phyloP scores from a whole-genome alignment of 2,888 invertebrate genomes.

The Taphrorychus bicolor region DNA sequence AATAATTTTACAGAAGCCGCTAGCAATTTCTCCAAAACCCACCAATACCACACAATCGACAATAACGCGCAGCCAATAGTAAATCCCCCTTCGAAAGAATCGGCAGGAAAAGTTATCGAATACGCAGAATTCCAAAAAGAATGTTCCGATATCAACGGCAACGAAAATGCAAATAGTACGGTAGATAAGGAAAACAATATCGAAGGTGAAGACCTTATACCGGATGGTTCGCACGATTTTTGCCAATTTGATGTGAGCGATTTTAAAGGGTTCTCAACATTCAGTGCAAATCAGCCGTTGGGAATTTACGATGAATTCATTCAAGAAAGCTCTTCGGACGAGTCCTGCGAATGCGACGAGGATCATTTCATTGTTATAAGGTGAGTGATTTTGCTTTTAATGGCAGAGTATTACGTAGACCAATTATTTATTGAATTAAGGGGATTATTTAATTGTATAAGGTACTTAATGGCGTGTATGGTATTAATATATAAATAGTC shows the following conservation, averaged over 20 bases:
- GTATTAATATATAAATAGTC: too few relatives aligned
- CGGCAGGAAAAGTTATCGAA: neutral
- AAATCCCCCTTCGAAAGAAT: neutral
- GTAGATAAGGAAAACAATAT: constrained; percentile 33
- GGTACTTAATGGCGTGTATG: too few relatives aligned
- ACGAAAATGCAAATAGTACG: constrained; percentile 42
- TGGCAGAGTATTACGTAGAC: neutral
- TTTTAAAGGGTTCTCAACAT: constrained; percentile 46
- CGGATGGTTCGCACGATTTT: constrained; percentile 44
- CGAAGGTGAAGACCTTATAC: constrained; percentile 37
- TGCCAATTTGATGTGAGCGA: constrained; percentile 55
- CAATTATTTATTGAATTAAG: too few relatives aligned
- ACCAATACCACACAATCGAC: too few relatives aligned
- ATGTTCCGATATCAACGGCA: constrained; percentile 22
- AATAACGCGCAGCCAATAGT: too few relatives aligned
- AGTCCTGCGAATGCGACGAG: constrained; percentile 43
- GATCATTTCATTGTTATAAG: constrained; percentile 41
- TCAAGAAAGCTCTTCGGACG: constrained; percentile 44
- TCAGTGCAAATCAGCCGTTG: constrained; percentile 43
- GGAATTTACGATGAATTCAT: constrained; percentile 58
- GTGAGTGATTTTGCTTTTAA: constrained; percentile 14
- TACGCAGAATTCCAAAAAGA: constrained; percentile 7
- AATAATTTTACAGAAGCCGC: too few relatives aligned
- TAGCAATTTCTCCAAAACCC: neutral
- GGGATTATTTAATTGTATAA: too few relatives aligned